phyloP scores from a whole-genome alignment of 2,888 invertebrate species.

The Monoplex corrugatus region DNA sequence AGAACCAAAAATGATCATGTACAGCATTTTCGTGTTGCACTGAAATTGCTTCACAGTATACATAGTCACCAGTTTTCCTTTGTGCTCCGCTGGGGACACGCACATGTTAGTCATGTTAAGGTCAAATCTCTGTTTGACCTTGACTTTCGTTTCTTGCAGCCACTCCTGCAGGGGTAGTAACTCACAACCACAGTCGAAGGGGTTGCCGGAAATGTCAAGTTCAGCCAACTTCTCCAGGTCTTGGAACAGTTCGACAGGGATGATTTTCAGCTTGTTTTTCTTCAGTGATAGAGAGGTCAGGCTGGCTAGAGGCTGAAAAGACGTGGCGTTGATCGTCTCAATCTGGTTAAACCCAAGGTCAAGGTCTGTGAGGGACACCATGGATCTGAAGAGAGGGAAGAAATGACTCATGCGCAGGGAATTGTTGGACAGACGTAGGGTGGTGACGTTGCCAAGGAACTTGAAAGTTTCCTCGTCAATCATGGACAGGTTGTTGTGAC shows the following conservation, averaged over 20 bases:
- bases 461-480: constrained; percentile 65
- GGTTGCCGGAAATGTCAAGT: constrained; percentile 73
- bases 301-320: constrained; percentile 62
- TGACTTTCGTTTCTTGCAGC: constrained; percentile 58
- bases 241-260: constrained; percentile 64
- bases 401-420: constrained; percentile 53
- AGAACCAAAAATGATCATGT: constrained; percentile 68
- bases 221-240: constrained; percentile 62
- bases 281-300: constrained; percentile 65
- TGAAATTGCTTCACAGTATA: constrained; percentile 70
- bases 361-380: constrained; percentile 60
- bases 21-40: constrained; percentile 67
- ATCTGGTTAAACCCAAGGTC: constrained; percentile 73
- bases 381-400: constrained; percentile 59
- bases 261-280: constrained; percentile 63
- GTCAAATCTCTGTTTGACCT: constrained; percentile 34
- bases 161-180: constrained; percentile 71
- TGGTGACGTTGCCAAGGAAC: constrained; percentile 64
- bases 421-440: constrained; percentile 65
- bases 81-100: constrained; percentile 64
- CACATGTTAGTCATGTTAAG: constrained; percentile 67
- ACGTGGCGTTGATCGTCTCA: constrained; percentile 57
- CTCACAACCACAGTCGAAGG: constrained; percentile 74
- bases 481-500: constrained; percentile 64
- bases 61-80: constrained; percentile 64